These are phyloP conservation scores for Melinaea menophilus DNA, from an alignment of 2,888 invertebrate genomes.

Conservation along the genomic window DNA sequence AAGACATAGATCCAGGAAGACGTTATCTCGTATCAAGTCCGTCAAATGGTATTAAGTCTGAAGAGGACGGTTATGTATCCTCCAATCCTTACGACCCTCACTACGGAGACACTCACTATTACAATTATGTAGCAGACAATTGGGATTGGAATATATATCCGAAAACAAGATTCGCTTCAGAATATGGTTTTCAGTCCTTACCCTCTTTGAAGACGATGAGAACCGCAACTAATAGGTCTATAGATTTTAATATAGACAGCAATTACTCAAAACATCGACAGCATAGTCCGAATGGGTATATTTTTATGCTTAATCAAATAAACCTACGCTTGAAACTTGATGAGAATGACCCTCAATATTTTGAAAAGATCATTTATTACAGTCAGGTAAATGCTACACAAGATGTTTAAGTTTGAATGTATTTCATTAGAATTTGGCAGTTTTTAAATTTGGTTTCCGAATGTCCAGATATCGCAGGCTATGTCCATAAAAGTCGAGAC, in stretches of 20 bases:
- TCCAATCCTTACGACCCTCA: slow-evolving; percentile 85
- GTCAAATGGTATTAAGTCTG: slow-evolving; percentile 87
- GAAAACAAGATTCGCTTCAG: slow-evolving; percentile 92
- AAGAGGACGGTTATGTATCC: slow-evolving; percentile 86
- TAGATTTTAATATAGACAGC: slow-evolving; percentile 75
- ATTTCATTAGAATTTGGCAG: too few relatives aligned
- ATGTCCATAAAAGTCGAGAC: slow-evolving; percentile 91
- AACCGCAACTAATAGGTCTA: slow-evolving; percentile 72
- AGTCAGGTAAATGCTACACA: slow-evolving; percentile 82
- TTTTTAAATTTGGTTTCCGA: not conserved
- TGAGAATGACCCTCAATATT: slow-evolving; percentile 72
- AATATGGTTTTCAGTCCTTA: slow-evolving; percentile 96
- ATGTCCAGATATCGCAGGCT: slow-evolving; percentile 87
- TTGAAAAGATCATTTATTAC: slow-evolving; percentile 86
- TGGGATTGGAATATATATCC: slow-evolving; percentile 90
- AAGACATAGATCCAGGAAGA: slow-evolving; percentile 79
- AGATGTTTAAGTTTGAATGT: too few relatives aligned
- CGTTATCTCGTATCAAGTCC: slow-evolving; percentile 93
- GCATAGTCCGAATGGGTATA: slow-evolving; percentile 88
- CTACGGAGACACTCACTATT: slow-evolving; percentile 96
- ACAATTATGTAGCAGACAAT: slow-evolving; percentile 88
- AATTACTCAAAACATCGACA: slow-evolving; percentile 87
- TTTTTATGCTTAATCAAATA: slow-evolving; percentile 80
- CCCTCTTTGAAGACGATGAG: slow-evolving; percentile 85
- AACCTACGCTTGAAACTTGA: slow-evolving; percentile 79